Percentiles rank a stretch among this genome's conserved stretches.
Conservation (phyloP, 2,797 vertebrate genomes). For the Hemibagrus guttatus region DNA sequence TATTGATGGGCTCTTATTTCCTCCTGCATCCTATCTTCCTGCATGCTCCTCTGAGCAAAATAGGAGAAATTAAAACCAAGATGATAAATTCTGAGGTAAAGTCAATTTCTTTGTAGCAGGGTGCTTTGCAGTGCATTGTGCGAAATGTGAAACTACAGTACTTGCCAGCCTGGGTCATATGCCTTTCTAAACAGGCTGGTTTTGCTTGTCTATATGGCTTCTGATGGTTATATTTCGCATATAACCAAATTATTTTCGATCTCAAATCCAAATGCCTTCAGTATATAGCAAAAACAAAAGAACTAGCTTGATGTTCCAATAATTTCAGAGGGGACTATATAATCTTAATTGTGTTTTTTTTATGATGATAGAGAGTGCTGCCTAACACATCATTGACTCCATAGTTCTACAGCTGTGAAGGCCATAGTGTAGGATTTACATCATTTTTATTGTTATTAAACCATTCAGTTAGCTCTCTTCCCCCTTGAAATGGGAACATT, state of each 20-base stretch:
- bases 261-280: too few species aligned
- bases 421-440: not conserved
- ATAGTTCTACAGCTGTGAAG: not conserved
- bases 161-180: conserved; percentile 10
- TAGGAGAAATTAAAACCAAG: conserved; percentile 56
- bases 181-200: conserved; percentile 26
- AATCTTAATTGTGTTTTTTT: not conserved
- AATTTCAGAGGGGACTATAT: not conserved
- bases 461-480: not conserved
- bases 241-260: not conserved
- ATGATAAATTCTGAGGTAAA: conserved; percentile 46
- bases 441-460: not conserved
- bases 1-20: conserved; percentile 36
- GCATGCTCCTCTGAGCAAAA: conserved; percentile 38
- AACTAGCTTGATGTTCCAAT: too few species aligned
- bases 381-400: not conserved
- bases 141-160: conserved; percentile 36
- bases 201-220: not conserved
- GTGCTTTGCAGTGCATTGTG: conserved; percentile 51
- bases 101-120: conserved; percentile 57
- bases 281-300: too few species aligned
- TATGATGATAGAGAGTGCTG: not conserved
- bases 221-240: conserved; percentile 6
- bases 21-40: conserved; percentile 6
- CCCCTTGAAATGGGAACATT: not conserved